Percentiles rank a stretch among this genome's conserved stretches.
Conservation (phyloP, 2,113 vertebrate species). For the Dolichallabes microphthalmus region DNA sequence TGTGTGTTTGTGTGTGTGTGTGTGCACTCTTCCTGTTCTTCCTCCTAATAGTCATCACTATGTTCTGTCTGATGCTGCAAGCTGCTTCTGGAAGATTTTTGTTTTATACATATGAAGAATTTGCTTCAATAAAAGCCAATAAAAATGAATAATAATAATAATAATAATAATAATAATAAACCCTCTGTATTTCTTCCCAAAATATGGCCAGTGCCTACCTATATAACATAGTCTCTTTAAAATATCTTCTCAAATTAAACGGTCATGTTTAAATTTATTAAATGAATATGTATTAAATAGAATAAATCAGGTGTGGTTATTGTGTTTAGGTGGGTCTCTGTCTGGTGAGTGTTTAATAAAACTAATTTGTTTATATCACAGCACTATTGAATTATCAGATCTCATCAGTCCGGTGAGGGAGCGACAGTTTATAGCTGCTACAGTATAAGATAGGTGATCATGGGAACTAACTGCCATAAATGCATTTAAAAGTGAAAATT, state of each 20-base stretch:
- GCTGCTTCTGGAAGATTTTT: conserved; percentile 35
- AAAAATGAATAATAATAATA: conserved; percentile 28
- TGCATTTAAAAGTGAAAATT: neutral
- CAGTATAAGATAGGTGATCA: neutral
- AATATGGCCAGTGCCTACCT: conserved; percentile 37
- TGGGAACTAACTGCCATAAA: neutral
- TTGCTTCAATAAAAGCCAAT: conserved; percentile 49
- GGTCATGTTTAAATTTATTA: conserved; percentile 36
- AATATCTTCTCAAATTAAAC: conserved; percentile 20
- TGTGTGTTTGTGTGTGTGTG: conserved; percentile 31
- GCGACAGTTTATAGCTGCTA: neutral
- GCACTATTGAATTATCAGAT: neutral
- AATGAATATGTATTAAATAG: conserved; percentile 41
- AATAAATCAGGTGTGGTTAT: conserved; percentile 21
- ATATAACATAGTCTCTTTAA: neutral
- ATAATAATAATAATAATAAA: neutral
- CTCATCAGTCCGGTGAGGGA: neutral
- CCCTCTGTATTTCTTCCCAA: conserved; percentile 44
- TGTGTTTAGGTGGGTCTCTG: conserved; percentile 16
- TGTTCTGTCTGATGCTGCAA: conserved; percentile 40
- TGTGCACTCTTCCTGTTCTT: conserved; percentile 65
- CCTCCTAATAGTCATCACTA: conserved; percentile 78
- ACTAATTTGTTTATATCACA: neutral
- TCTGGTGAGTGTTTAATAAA: too few species aligned
- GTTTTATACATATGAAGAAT: conserved; percentile 51